Base-by-base conservation (phyloP, 1,140 invertebrate genomes). In the Myzus persicae region DNA sequence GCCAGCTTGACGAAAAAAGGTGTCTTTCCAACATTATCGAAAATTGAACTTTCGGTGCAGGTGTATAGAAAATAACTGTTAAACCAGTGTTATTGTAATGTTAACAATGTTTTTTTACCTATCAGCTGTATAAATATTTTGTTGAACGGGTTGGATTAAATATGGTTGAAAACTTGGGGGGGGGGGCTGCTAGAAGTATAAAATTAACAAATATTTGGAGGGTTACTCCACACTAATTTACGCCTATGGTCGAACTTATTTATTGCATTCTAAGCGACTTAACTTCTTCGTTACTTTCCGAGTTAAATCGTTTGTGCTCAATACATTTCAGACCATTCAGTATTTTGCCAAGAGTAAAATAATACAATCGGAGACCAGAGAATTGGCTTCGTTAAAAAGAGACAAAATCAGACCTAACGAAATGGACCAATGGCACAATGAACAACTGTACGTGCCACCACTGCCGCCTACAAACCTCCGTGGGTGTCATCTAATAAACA, bases 401-500 rank as follows among this genome's bases (percentile, higher is more conserved):
- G 98, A 98, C 14, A 98, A 98, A 95, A 97, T 98, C 91, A 96
- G 97, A 91, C 96, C 98, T 1, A 97, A 97, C 11, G 97, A 97
- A 94, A 96, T 96, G 82, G 98, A 98, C 95, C 97, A 98, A 95
- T 99, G 98, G 98, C 96, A 97, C 84, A 98, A 97, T 95, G 98
- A 99, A 95, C 97, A 98, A 95, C 96, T 99, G 89, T 98, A 98
- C 95, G 98, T 99, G 93, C 98, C 99, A 93, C 98, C 99, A 38
- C 95, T 99, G 94, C 98, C 98, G 87, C 99, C 99, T 24, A 99
- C 98, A 40, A 98, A 99, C 96, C 96, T 99, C n/a, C 96, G 98
- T 94, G 98, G 98, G 76, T 99, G 98, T 95, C 98, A 98, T 95
- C 96, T 99, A 93, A 99, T 99, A 94, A 97, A 98, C 95, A 98